Percentiles rank a stretch among this genome's conserved stretches.
Conservation (phyloP, 2,888 invertebrate genomes). For the Apamea epomidion region DNA sequence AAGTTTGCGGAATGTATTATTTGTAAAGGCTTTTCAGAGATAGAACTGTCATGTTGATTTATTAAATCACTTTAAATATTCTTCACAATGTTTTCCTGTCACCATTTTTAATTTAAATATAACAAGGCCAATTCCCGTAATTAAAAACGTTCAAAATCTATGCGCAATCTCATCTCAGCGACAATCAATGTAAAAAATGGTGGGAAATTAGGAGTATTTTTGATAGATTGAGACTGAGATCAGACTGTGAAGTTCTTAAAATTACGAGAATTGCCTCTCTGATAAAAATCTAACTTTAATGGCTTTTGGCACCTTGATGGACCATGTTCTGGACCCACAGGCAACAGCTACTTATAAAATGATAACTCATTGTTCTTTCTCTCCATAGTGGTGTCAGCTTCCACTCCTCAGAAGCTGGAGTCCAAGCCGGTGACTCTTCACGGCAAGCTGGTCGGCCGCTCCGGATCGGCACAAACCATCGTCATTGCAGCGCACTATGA, state of each 20-base stretch:
- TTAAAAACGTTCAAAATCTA: too few relatives aligned
- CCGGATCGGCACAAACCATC: constrained; percentile 95
- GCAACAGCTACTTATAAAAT: background rate
- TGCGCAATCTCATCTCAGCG: too few relatives aligned
- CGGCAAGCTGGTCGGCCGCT: constrained; percentile 94
- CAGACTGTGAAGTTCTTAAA: too few relatives aligned
- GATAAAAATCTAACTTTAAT: background rate
- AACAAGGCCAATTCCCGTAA: too few relatives aligned
- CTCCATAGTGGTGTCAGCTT: constrained; percentile 92
- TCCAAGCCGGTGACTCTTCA: constrained; percentile 96
- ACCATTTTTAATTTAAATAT: too few relatives aligned
- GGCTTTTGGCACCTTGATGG: background rate
- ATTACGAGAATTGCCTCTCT: background rate
- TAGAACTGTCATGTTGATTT: background rate
- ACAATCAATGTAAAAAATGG: too few relatives aligned
- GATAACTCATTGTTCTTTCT: background rate
- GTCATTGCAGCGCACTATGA: constrained; percentile 98
- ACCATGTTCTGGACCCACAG: background rate
- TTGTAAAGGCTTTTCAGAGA: constrained; percentile 11
- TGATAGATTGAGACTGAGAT: too few relatives aligned
- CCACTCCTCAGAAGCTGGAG: constrained; percentile 93
- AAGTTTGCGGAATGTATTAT: constrained; percentile 3
- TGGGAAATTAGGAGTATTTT: too few relatives aligned
- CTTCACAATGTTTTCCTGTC: too few relatives aligned
- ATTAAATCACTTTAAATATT: background rate